Conservation (phyloP, 2,113 vertebrate species). For the Aythya baeri region DNA sequence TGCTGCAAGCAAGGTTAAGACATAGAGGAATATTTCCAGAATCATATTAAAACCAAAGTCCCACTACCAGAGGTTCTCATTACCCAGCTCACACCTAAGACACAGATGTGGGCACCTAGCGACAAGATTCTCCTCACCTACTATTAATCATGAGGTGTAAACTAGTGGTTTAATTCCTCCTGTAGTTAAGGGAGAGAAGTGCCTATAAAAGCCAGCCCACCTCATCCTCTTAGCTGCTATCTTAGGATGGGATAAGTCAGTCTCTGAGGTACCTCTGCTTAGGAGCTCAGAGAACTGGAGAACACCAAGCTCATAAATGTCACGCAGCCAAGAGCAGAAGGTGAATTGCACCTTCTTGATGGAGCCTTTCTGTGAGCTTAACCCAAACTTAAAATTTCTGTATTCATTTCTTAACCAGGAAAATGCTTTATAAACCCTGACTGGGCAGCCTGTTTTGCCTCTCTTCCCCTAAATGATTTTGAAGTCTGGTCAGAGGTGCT, state of each 20-base stretch:
- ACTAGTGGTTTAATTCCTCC: neutral
- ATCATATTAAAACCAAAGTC: neutral
- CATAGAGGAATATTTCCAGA: neutral
- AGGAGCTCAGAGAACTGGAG: neutral
- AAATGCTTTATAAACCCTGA: neutral
- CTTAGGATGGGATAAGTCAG: neutral
- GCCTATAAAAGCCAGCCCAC: neutral
- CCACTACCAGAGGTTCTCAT: neutral
- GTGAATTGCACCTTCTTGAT: neutral
- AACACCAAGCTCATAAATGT: neutral
- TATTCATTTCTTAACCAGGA: neutral
- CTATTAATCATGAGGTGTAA: accelerated
- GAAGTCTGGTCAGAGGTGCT: neutral
- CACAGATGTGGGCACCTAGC: neutral
- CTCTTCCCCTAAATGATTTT: neutral
- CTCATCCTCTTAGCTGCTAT: neutral
- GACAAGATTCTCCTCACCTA: neutral
- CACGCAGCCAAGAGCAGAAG: neutral
- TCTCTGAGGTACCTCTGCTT: neutral
- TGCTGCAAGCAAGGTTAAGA: neutral
- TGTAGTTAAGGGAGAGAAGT: neutral
- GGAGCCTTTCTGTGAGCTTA: neutral
- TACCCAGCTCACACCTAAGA: neutral
- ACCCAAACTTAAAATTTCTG: neutral
- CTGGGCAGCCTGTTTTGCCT: neutral